Base-by-base conservation (phyloP, 2,113 vertebrate genomes). In the Epinephelus lanceolatus region DNA sequence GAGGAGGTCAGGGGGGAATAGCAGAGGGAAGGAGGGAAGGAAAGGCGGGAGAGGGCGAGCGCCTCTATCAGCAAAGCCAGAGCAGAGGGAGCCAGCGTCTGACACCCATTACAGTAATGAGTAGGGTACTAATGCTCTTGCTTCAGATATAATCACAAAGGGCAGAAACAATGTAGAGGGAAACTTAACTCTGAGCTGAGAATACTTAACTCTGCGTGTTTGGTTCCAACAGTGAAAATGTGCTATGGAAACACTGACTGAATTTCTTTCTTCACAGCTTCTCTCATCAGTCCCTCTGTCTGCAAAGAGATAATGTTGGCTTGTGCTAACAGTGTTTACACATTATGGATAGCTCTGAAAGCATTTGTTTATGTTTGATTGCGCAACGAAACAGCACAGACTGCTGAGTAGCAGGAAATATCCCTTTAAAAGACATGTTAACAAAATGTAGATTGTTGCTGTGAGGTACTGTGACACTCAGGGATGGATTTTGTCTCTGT, bases 81-180 rank as follows among this genome's bases (percentile, higher is more conserved):
- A 83, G 87, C 83, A 73, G 63, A 78, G 87, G 81, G 82, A 86
- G 91, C 84, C 84, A 51, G 74, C 89, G 86, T 91, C 86, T 92
- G 92, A 93, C 92, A 92, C 91, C 90, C 88, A 93, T 94, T 91
- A 94, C 92, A 92, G 92, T 92, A 93, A 94, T 93, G 94, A 94
- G 89, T 93, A 92, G 83, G 81, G 72, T 82, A 94, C 92, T 93
- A 93, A 91, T 92, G 88, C 88, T 84, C 74, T 25, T 52, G 80
- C 84, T 88, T 87, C 81, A 85, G 73, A 83, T 89, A 85, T 90
- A 78, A 92, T 92, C 84, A 91, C 90, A 91, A 93, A 92, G 93
- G 90, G 90, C 91, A 92, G 74, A 65, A 79, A 76, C 76, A 40
- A 12, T 86, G 90, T 87, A 74, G 79, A 75, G 53, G 75, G 74